phyloP scores from a whole-genome alignment of 2,888 invertebrate genomes.

The Ceriagrion tenellum region DNA sequence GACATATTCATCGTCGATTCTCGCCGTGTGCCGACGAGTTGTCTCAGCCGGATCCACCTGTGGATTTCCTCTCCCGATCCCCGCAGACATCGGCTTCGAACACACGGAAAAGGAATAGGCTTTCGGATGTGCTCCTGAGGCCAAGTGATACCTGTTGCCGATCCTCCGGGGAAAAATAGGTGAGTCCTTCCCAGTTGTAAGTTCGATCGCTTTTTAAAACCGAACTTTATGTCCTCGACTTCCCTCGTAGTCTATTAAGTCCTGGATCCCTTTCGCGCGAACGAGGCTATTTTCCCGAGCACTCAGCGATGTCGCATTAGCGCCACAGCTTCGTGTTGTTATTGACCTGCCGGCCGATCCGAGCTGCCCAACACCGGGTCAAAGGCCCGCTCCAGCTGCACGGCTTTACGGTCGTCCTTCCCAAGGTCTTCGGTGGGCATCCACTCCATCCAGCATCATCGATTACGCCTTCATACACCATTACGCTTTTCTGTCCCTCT shows the following conservation, averaged over 20 bases:
- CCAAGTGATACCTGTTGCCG: conserved; percentile 36
- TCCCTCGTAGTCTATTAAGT: no score
- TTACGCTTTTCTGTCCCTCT: background rate
- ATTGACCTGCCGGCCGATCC: background rate
- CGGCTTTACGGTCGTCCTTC: background rate
- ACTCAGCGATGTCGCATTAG: no score
- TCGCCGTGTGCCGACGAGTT: no score
- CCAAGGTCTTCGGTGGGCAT: background rate
- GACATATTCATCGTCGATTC: no score
- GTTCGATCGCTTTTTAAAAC: background rate
- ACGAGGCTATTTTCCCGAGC: no score
- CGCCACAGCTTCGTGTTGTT: background rate
- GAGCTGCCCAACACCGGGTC: background rate
- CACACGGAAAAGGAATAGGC: background rate
- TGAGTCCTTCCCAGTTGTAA: background rate
- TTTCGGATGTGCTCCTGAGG: background rate
- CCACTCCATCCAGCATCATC: background rate
- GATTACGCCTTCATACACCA: background rate
- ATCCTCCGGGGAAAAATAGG: background rate
- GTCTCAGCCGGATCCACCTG: background rate
- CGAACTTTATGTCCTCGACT: no score
- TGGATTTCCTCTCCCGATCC: background rate
- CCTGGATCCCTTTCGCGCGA: no score
- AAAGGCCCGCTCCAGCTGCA: background rate
- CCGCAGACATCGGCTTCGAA: background rate